Evolutionary conservation across 2,888 invertebrate species (phyloP), one percentile per base, ranked within the genome.

Genomic region (Strigamia crassipes): DNA sequence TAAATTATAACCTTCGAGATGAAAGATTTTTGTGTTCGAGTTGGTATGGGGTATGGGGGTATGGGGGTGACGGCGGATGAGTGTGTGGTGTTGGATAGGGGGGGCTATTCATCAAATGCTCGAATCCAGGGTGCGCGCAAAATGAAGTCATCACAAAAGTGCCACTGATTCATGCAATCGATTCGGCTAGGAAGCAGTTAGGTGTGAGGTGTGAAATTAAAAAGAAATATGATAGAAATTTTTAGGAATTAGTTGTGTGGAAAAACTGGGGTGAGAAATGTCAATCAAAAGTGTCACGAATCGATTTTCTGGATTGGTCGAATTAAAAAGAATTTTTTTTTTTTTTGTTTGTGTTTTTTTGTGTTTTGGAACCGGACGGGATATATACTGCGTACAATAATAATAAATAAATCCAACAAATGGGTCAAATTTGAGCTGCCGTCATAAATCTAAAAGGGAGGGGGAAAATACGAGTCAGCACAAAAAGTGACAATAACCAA

Each of bases 91-190:
- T 3, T 51, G 15, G n/a, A 18, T 23, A n/a, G 0, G 61, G 18
- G 21, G 12, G 73, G 2, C 73, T 73, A 73, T 73, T 73, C 73
- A 73, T 73, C 73, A 73, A 73, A 73, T 15, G 27, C 31, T 27
- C 8, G 73, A 21, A 56, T 73, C 73, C 31, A 27, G 73, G 73
- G 73, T 27, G 73, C 73, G n/a, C 0, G 61, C 31, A 73, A 73
- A 73, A 73, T 73, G 73, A 73, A 73, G 73, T 73, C 73, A 73
- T 73, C 73, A 73, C 5, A 73, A 73, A 73, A 27, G 73, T 27
- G 73, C 13, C 73, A 73, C 73, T 73, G 73, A 73, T 73, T 73
- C 73, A 73, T n/a, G 73, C 73, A 73, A 73, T 73, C 73, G n/a
- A 73, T 73, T 27, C 9, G 15, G 56, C 21, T 4, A n/a, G 5